Conservation (phyloP, 2,113 vertebrate genomes). For the Tupaia chinensis region DNA sequence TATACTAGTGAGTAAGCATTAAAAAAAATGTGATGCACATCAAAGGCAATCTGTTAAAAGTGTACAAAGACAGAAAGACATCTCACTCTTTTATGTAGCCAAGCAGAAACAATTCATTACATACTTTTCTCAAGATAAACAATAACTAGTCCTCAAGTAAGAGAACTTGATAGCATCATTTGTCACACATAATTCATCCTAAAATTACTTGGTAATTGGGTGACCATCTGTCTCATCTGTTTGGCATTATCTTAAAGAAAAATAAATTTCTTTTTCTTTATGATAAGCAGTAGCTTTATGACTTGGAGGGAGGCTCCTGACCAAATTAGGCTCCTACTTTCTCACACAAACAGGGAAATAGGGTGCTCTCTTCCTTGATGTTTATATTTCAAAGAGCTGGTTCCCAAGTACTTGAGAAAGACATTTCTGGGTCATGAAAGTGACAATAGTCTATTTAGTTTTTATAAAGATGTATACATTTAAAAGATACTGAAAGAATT, state of each 20-base stretch:
- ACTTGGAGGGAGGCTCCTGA: not conserved
- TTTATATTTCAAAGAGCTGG: not conserved
- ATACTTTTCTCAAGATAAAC: not conserved
- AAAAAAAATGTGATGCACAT: not conserved
- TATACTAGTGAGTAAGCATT: not conserved
- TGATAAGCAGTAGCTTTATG: not conserved
- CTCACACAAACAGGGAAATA: not conserved
- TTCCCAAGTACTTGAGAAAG: not conserved
- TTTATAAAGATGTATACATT: not conserved
- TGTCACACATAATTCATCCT: not conserved
- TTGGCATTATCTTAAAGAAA: not conserved
- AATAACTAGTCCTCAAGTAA: not conserved
- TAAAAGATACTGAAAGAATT: not conserved
- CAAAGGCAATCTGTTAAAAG: not conserved
- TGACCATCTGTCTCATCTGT: not conserved
- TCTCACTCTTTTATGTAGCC: not conserved
- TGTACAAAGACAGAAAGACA: not conserved
- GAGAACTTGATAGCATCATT: not conserved
- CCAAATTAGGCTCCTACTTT: not conserved
- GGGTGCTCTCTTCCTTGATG: not conserved
- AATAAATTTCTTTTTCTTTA: not conserved
- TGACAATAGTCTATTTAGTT: not conserved
- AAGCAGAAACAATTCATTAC: not conserved
- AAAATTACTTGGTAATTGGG: not conserved
- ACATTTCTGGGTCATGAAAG: not conserved